These are phyloP conservation scores for Dasypolia templi DNA, from an alignment of 2,888 invertebrate genomes.

Conservation along the genomic window DNA sequence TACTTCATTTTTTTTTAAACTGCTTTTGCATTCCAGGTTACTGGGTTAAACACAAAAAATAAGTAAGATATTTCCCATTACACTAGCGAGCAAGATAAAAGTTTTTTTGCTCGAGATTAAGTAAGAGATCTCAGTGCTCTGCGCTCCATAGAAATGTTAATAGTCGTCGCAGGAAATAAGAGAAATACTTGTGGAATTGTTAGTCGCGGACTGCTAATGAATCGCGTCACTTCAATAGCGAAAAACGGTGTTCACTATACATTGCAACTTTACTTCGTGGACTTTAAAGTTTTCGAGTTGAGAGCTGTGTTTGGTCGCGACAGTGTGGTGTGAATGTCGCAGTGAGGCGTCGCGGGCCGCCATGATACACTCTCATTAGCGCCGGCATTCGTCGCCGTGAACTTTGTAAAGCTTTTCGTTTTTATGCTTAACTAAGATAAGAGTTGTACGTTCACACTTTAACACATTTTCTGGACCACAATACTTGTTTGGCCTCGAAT, in stretches of 20 bases:
- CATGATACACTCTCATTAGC: slow-evolving; percentile 64
- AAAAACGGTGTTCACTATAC: slow-evolving; percentile 41
- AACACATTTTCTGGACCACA: slow-evolving; percentile 43
- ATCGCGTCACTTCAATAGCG: slow-evolving; percentile 52
- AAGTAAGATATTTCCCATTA: slow-evolving; percentile 54
- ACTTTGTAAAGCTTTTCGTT: slow-evolving; percentile 65
- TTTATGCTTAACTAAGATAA: slow-evolving; percentile 61
- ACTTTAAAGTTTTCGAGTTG: slow-evolving; percentile 34
- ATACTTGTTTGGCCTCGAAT: slow-evolving; percentile 17
- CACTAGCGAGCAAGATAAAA: slow-evolving; percentile 36
- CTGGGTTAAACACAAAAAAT: slow-evolving; percentile 22
- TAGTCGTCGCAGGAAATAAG: slow-evolving; percentile 61
- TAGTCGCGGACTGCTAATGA: slow-evolving; percentile 58
- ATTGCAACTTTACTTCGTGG: slow-evolving; percentile 49
- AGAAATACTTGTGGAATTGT: slow-evolving; percentile 59
- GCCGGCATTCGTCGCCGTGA: slow-evolving; percentile 36
- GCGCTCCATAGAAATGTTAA: slow-evolving; percentile 55
- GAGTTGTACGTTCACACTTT: slow-evolving; percentile 44
- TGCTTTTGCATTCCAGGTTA: slow-evolving; percentile 12
- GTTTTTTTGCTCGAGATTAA: slow-evolving; percentile 31
- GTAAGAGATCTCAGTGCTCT: slow-evolving; percentile 23
- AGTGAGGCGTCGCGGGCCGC: background rate
- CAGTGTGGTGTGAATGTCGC: slow-evolving; percentile 20
- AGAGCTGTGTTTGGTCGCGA: slow-evolving; percentile 28
- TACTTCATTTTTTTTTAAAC: no score